Conservation (phyloP, 2,113 vertebrate genomes). For the Trochalopteron elliotii region DNA sequence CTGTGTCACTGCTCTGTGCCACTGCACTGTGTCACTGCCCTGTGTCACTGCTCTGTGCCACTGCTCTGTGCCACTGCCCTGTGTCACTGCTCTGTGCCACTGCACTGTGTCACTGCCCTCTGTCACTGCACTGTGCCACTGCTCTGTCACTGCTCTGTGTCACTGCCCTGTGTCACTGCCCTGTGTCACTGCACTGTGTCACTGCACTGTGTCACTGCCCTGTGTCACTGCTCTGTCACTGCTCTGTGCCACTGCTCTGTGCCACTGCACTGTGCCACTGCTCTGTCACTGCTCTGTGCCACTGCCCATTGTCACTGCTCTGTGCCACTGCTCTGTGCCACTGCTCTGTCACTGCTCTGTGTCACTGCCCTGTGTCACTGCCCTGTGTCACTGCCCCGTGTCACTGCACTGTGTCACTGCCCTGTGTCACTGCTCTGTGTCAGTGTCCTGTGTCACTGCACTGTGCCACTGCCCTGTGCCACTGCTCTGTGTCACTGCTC, state of each 20-base stretch:
- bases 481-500: neutral
- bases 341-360: neutral
- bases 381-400: neutral
- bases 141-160: too few relatives aligned
- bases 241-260: too few relatives aligned
- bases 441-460: neutral
- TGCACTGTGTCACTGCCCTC: too few relatives aligned
- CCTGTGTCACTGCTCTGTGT: neutral
- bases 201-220: too few relatives aligned
- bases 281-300: neutral
- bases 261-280: too few relatives aligned
- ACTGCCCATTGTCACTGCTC: neutral
- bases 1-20: neutral
- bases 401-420: neutral
- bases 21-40: neutral
- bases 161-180: too few relatives aligned
- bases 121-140: too few relatives aligned
- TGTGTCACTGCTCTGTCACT: too few relatives aligned
- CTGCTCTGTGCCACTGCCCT: too few relatives aligned
- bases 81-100: neutral
- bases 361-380: neutral
- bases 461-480: neutral
- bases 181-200: too few relatives aligned
- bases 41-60: too few relatives aligned
- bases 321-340: neutral